Evolutionary conservation across 2,888 invertebrate species (phyloP).

Genomic region (Lepidocyrtoides sp.): DNA sequence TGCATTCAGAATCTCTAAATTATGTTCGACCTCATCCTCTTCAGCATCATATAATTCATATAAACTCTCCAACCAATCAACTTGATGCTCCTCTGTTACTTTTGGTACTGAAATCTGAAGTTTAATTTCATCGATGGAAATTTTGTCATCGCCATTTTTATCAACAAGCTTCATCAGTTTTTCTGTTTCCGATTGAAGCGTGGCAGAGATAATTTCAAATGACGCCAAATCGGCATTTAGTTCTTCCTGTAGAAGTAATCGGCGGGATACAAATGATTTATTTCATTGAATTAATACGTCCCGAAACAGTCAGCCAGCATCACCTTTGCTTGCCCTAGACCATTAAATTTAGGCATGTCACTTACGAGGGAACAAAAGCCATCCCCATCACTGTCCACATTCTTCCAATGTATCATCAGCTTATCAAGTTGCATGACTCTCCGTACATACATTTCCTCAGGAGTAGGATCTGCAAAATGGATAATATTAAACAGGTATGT

Average conservation of each 20-base stretch:
- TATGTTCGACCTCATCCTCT: conserved; percentile 33
- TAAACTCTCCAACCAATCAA: conserved; percentile 63
- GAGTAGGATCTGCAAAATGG: conserved; percentile 42
- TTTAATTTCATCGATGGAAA: conserved; percentile 22
- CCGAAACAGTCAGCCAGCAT: too few relatives aligned
- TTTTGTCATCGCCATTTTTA: conserved; percentile 6
- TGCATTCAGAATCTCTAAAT: not conserved
- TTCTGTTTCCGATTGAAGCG: not conserved
- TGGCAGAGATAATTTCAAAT: not conserved
- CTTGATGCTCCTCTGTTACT: conserved; percentile 37
- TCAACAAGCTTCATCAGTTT: conserved; percentile 19
- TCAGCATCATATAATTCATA: conserved; percentile 60
- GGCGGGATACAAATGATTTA: too few relatives aligned
- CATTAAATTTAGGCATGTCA: not conserved
- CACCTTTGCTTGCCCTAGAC: too few relatives aligned
- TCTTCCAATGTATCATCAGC: not conserved
- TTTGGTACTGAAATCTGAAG: conserved; percentile 18
- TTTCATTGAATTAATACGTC: too few relatives aligned
- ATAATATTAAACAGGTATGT: not conserved
- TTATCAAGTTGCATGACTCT: conserved; percentile 27
- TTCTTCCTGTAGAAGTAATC: conserved; percentile 32
- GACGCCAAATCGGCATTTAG: not conserved
- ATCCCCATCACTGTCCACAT: conserved; percentile 43
- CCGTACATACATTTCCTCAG: conserved; percentile 64
- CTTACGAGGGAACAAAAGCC: conserved; percentile 42